Evolutionary conservation across 2,888 invertebrate species (phyloP).

Genomic region (Margaritifera margaritifera): DNA sequence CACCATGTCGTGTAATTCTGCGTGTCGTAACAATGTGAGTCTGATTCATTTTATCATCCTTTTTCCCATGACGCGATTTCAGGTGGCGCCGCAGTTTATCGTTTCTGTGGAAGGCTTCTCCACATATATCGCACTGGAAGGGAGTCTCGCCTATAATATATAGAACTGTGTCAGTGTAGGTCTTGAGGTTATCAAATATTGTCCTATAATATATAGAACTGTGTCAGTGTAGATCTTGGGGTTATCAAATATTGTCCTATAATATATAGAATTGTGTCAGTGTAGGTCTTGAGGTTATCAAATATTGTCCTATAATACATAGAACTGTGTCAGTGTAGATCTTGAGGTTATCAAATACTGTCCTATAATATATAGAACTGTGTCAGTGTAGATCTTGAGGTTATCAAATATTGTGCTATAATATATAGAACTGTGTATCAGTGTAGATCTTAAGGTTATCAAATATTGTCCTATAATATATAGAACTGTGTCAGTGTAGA

Average conservation of each 20-base stretch:
- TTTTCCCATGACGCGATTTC: slow-evolving; percentile 26
- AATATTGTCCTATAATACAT: slow-evolving; percentile 13
- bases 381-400: background rate
- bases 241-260: slow-evolving; percentile 9
- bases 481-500: background rate
- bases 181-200: too few relatives aligned
- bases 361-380: slow-evolving; percentile 12
- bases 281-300: background rate
- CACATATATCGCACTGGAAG: slow-evolving; percentile 40
- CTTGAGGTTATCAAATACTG: too few relatives aligned
- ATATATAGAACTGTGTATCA: background rate
- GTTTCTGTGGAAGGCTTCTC: slow-evolving; percentile 40
- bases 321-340: background rate
- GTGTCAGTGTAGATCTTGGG: background rate
- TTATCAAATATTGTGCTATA: slow-evolving; percentile 6
- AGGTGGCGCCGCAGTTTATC: slow-evolving; percentile 41
- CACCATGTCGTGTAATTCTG: slow-evolving; percentile 12
- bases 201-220: slow-evolving; percentile 13
- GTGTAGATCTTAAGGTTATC: background rate
- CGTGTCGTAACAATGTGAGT: slow-evolving; percentile 31
- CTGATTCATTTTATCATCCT: slow-evolving; percentile 3
- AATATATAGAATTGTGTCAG: background rate
- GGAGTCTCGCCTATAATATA: slow-evolving; percentile 31
- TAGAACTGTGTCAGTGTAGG: background rate
- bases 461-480: slow-evolving; percentile 13